These are phyloP conservation scores for Sturmia bella DNA, from an alignment of 2,888 invertebrate genomes.

Conservation along the genomic window DNA sequence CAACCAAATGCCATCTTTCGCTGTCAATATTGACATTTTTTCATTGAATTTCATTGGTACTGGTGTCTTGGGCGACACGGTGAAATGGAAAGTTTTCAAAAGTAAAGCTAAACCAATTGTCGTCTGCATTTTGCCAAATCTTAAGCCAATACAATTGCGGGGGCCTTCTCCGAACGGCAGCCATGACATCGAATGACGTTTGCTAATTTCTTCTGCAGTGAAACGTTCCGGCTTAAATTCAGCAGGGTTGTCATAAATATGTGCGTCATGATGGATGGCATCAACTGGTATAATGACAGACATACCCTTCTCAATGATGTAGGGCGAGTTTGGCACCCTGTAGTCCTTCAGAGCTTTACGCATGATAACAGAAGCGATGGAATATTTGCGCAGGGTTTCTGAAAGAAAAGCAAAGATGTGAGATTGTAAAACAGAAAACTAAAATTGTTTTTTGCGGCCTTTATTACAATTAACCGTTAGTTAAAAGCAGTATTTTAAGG, in stretches of 20 bases:
- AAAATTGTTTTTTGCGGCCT: too few species aligned
- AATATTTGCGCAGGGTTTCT: conserved; percentile 84
- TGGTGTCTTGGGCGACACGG: conserved; percentile 73
- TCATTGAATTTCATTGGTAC: conserved; percentile 67
- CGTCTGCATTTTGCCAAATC: conserved; percentile 79
- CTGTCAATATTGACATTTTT: too few species aligned
- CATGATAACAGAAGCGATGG: conserved; percentile 82
- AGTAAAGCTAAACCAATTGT: conserved; percentile 74
- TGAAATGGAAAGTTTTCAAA: conserved; percentile 75
- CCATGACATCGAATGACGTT: conserved; percentile 38
- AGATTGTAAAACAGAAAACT: too few species aligned
- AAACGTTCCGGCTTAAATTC: conserved; percentile 81
- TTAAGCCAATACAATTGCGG: conserved; percentile 77
- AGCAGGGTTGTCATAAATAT: conserved; percentile 83
- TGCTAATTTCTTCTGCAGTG: conserved; percentile 84
- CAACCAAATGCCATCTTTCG: too few species aligned
- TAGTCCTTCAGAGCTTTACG: conserved; percentile 83
- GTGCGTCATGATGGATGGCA: conserved; percentile 84
- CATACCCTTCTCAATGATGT: conserved; percentile 82
- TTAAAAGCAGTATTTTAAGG: too few species aligned
- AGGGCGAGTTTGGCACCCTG: conserved; percentile 82
- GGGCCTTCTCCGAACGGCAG: conserved; percentile 79
- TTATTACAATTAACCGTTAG: too few species aligned
- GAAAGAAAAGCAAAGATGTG: conserved; percentile 71
- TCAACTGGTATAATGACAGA: conserved; percentile 75